These are phyloP conservation scores for Allolobophora icterica DNA, from an alignment of 2,888 invertebrate species.

Conservation along the genomic window DNA sequence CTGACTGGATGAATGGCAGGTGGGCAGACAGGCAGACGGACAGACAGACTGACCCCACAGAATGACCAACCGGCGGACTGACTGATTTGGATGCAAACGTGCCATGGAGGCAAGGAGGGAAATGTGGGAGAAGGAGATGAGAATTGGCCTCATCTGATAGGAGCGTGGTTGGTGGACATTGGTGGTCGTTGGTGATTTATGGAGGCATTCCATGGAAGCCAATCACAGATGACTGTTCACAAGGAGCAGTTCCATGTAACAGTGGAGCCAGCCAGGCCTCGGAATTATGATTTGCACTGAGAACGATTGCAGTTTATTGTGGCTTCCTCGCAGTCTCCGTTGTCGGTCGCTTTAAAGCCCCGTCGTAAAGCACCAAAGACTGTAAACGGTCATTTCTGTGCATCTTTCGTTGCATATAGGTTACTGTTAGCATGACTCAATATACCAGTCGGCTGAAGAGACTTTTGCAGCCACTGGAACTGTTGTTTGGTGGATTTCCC, in stretches of 20 bases:
- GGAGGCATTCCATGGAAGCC: not conserved
- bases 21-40: not conserved
- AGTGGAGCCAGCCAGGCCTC: not conserved
- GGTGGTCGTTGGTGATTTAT: not conserved
- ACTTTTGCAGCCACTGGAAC: not conserved
- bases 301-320: not conserved
- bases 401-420: not conserved
- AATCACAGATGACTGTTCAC: not conserved
- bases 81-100: not conserved
- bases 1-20: too few relatives aligned
- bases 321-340: not conserved
- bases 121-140: not conserved
- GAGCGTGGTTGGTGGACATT: not conserved
- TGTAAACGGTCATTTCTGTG: conserved; percentile 7
- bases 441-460: not conserved
- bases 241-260: not conserved
- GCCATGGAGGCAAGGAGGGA: not conserved
- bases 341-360: not conserved
- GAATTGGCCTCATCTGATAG: not conserved
- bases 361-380: not conserved
- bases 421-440: not conserved
- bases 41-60: not conserved
- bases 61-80: not conserved
- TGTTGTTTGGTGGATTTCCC: not conserved
- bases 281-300: not conserved